Evolutionary conservation across 1,140 invertebrate species (phyloP).

Genomic region (Achatina immaculata): DNA sequence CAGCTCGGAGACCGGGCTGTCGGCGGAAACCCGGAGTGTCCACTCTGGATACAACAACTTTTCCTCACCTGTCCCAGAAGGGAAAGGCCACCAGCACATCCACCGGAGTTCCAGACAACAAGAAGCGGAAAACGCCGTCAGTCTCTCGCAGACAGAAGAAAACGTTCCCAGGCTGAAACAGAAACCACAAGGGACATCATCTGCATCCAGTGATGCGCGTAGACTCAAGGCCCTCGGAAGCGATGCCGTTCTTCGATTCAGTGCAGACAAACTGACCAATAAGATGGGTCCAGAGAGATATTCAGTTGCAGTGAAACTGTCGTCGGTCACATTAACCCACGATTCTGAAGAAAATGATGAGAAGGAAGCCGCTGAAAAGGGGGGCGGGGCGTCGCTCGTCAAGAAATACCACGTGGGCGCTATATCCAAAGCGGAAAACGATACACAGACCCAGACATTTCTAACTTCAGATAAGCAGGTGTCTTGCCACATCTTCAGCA

Average conservation of each 20-base stretch:
- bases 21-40: background rate
- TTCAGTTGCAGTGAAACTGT: too few relatives aligned
- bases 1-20: background rate
- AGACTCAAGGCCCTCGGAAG: too few relatives aligned
- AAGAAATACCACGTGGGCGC: background rate
- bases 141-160: background rate
- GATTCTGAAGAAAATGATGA: background rate
- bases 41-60: background rate
- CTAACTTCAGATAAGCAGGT: background rate
- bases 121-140: too few relatives aligned
- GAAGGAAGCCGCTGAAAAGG: background rate
- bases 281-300: too few relatives aligned
- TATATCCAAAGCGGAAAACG: background rate
- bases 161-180: background rate
- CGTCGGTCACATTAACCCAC: background rate
- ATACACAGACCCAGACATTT: background rate
- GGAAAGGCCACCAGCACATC: too few relatives aligned
- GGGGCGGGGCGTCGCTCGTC: too few relatives aligned
- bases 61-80: background rate
- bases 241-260: too few relatives aligned
- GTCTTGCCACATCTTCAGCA: background rate
- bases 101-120: too few relatives aligned
- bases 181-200: too few relatives aligned
- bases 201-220: too few relatives aligned
- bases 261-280: too few relatives aligned